Base-by-base conservation (phyloP, 2,797 vertebrate genomes). In the Ptychobarbus kaznakovi region DNA sequence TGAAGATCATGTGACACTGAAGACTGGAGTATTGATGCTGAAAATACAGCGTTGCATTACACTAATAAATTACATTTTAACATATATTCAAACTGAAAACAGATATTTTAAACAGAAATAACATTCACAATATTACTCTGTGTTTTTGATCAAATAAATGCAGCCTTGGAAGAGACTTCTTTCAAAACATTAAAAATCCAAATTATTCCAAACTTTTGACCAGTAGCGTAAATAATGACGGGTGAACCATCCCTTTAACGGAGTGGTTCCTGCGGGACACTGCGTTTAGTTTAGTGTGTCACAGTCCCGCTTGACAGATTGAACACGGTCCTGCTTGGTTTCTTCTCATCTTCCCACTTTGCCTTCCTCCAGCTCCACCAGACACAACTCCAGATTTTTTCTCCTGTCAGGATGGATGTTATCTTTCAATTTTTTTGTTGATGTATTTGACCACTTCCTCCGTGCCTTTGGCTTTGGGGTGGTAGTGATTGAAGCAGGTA, bases 331-430 rank as follows among this genome's bases (percentile, higher is more conserved):
- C 32, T 9, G 11, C 12, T 20, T 3, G 0, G 7, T 11, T 4
- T n/a, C 40, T 22, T 3, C 74, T 85, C 66, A 84, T 38, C 22
- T 32, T 0, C 3, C 13, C 0, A 61, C 74, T 82, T 74, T 66
- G 13, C 91, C 88, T 16, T 94, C 90, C 2, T 86, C 5, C 40
- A 90, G 81, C 85, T 95, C 95, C 80, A 90, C 82, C 8, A 95
- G 78, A 85, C 95, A 95, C 82, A 93, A 91, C 5, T 69, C 44
- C 15, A 96, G 49, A 90, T 94, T 94, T 6, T n/a, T 77, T 72
- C 74, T 38, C 2, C 91, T 72, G 2, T 90, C 92, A 0, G 77
- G 11, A 2, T 76, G 51, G 8, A 53, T 28, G 2, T 74, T 78
- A 12, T 86, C 68, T 10, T 1, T 86, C 0, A 76, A 76, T 80